Percentiles rank a stretch among this genome's conserved stretches.
Evolutionary conservation across 1,140 invertebrate genomes (phyloP).

Genomic region (Drosophila pallidifrons): DNA sequence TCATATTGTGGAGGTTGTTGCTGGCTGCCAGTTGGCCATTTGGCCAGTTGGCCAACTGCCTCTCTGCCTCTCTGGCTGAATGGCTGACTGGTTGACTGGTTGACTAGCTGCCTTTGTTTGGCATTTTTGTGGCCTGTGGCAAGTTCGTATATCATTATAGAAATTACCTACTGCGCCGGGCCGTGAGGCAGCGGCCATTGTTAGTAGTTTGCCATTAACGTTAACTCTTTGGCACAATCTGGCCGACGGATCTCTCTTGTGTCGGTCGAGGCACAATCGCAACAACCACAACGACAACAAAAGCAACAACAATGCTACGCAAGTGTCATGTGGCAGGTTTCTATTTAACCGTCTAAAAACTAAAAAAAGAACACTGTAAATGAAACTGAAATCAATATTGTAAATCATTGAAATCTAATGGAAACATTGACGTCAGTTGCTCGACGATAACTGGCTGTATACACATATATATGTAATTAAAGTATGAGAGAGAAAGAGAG

Average conservation of each 20-base stretch:
- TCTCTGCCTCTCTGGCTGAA: not conserved
- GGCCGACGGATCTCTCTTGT: conserved; percentile 57
- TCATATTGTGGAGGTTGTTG: conserved; percentile 19
- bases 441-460: conserved; percentile 40
- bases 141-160: conserved; percentile 84
- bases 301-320: conserved; percentile 32
- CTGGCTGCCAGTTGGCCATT: conserved; percentile 27
- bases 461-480: no score
- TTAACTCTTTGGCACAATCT: conserved; percentile 80
- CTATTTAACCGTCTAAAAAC: conserved; percentile 18
- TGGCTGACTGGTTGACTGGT: conserved; percentile 11
- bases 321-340: conserved; percentile 37
- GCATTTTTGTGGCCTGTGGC: conserved; percentile 63
- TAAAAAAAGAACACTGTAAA: conserved; percentile 8
- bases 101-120: conserved; percentile 52
- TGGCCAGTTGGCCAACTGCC: conserved; percentile 30
- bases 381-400: conserved; percentile 46
- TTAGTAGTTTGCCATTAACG: conserved; percentile 82
- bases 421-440: conserved; percentile 67
- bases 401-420: conserved; percentile 79
- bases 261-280: conserved; percentile 56
- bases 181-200: conserved; percentile 59
- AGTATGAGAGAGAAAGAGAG: no score
- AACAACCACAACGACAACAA: conserved; percentile 11
- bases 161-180: conserved; percentile 77